Base-by-base conservation (phyloP, 2,113 vertebrate species). In the Trogon surrucura region DNA sequence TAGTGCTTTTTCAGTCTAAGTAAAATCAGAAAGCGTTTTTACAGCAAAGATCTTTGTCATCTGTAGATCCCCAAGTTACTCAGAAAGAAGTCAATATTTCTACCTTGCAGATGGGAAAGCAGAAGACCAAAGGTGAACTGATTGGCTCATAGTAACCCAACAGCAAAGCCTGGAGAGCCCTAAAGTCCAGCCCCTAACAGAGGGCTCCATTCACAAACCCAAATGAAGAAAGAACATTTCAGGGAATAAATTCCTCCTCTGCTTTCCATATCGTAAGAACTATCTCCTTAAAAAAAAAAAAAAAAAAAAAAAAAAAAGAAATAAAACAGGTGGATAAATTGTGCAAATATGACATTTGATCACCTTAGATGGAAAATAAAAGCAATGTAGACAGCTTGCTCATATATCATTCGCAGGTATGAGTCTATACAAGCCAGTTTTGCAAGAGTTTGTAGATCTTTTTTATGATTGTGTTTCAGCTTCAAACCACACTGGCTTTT, bases 361-460 rank as follows among this genome's bases (percentile, higher is more conserved):
- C 86, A 65, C 80, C 92, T 91, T 91, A 94, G 95, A 94, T 82
- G 86, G 95, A 96, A 96, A 95, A 92, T 44, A 84, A n/a, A 85
- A 89, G 86, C 54, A 62, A 69, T 51, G 70, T 58, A 91, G 90
- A 71, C 58, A 72, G 61, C n/a, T 65, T 92, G 80, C 45, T 90
- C 77, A 26, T 69, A 56, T 74, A 61, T 96, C 92, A 72, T 92
- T 81, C 80, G 66, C 25, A 64, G 91, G 75, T 84, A 94, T 91
- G 83, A 84, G 90, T 92, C 96, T 89, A 41, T 95, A 84, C 92
- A 96, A 95, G 92, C 83, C 84, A 69, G 77, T 94, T 91, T 93
- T 92, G 90, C 83, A 91, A 94, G 88, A 84, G 83, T 74, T 86
- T 91, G 86, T 95, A 91, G 93, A 86, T 92, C 73, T 72, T 88